Base-by-base conservation (phyloP, 2,797 vertebrate genomes). In the Liparis tanakae region DNA sequence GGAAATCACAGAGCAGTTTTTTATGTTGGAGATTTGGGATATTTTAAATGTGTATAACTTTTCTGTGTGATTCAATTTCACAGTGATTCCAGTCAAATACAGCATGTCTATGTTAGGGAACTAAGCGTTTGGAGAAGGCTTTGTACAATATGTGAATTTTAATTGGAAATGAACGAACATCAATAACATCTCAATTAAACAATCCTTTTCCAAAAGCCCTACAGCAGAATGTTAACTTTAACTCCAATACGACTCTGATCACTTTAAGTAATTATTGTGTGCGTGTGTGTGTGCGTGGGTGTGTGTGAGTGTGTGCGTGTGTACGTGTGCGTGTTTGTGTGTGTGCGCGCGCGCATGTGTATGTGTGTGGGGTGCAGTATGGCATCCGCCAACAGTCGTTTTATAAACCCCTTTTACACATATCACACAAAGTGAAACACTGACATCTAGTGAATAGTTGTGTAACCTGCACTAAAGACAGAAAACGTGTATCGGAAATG, bases 381-480 rank as follows among this genome's bases (percentile, higher is more conserved):
- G n/a, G 10, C 10, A 20, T 25, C 12, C 12, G 14, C 36, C 17
- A 67, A 33, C 2, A 44, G 39, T 46, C 30, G 39, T 56, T 51
- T 61, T 50, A n/a, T 7, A 6, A 20, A 10, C 17, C 7, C 8
- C 10, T 34, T 22, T 0, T 10, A 17, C 3, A 57, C 9, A 18
- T n/a, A 41, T 60, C 48, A 46, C 58, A 68, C 34, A 60, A 2
- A 71, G 79, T 62, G 37, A 86, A 90, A 90, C 70, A 86, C 79
- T 89, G 91, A 86, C 91, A 89, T 57, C 90, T 85, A 89, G 83
- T 75, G 91, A 50, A 57, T 9, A 1, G 34, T 10, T 9, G 41
- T n/a, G 13, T 55, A 50, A 68, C 17, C 34, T 82, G 63, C 79
- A 79, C 36, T 51, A 44, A 70, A 50, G 48, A 48, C 55, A 58